A percentile compares a stretch with the other conserved stretches of the same genome.
Conservation (phyloP, 2,797 vertebrate genomes). For the Oreonectes daqikongensis region DNA sequence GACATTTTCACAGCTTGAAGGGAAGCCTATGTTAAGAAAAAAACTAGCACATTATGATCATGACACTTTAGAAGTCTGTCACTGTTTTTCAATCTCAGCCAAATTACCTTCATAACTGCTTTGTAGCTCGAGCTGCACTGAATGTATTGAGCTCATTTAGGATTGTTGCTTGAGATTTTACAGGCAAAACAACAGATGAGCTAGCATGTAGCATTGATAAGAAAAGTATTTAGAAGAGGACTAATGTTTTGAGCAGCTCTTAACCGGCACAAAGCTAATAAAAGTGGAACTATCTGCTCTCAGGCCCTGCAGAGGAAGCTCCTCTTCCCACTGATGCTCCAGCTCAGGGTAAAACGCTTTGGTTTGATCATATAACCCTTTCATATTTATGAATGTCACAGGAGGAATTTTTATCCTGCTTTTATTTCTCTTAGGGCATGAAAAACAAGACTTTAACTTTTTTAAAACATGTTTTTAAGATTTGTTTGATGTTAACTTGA, state of each 20-base stretch:
- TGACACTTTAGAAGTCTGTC: no score
- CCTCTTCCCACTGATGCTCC: slow-evolving; percentile 31
- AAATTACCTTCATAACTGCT: no score
- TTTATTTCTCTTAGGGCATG: not conserved
- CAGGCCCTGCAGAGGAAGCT: slow-evolving; percentile 31
- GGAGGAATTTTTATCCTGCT: no score
- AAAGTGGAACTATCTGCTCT: slow-evolving; percentile 35
- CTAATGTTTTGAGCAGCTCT: not conserved
- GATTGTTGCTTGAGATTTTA: not conserved
- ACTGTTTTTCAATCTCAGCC: no score
- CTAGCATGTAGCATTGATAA: slow-evolving; percentile 6
- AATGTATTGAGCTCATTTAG: not conserved
- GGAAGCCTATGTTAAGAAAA: no score
- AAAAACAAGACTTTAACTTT: not conserved
- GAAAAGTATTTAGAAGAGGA: not conserved
- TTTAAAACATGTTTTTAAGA: no score
- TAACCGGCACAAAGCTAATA: slow-evolving; percentile 12
- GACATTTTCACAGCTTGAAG: no score
- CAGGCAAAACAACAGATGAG: not conserved
- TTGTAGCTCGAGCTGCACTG: no score
- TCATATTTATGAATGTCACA: not conserved
- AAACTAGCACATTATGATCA: no score
- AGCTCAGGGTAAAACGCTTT: slow-evolving; percentile 34
- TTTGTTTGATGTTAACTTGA: no score
- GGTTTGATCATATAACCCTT: not conserved